Evolutionary conservation across 2,113 vertebrate species (phyloP).

Genomic region (Oreochromis spilurus): DNA sequence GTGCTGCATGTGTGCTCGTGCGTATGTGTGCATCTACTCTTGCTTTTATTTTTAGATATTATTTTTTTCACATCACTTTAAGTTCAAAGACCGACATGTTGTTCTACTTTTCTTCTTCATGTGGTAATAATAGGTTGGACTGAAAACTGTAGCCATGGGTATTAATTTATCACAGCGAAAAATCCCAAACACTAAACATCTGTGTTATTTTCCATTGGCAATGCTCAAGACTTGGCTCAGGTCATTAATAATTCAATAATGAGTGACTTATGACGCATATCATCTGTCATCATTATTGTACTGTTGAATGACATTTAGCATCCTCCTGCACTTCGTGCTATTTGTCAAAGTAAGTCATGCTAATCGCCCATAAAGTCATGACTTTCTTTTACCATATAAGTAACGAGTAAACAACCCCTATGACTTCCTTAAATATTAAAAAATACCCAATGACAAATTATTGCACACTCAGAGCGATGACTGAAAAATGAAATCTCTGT

Average conservation of each 20-base stretch:
- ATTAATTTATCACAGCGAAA: neutral
- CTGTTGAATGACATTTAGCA: constrained; percentile 18
- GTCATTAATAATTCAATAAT: constrained; percentile 44
- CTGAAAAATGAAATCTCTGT: neutral
- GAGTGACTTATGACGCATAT: constrained; percentile 16
- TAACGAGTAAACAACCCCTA: neutral
- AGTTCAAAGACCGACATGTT: neutral
- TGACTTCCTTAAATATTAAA: neutral
- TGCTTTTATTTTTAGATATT: neutral
- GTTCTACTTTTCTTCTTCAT: neutral
- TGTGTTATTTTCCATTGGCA: constrained; percentile 7
- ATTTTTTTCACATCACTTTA: neutral
- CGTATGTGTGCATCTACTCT: neutral
- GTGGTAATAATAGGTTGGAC: neutral
- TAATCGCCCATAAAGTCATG: neutral
- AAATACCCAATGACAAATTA: neutral
- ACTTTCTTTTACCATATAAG: neutral
- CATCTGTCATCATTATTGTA: constrained; percentile 29
- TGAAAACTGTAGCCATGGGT: neutral
- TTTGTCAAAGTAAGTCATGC: neutral
- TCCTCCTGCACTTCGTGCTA: neutral
- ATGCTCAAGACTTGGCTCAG: neutral
- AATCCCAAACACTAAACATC: neutral
- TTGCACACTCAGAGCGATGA: neutral
- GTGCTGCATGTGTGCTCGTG: neutral